Conservation (phyloP, 1,140 invertebrate genomes). For the Megalopta genalis region DNA sequence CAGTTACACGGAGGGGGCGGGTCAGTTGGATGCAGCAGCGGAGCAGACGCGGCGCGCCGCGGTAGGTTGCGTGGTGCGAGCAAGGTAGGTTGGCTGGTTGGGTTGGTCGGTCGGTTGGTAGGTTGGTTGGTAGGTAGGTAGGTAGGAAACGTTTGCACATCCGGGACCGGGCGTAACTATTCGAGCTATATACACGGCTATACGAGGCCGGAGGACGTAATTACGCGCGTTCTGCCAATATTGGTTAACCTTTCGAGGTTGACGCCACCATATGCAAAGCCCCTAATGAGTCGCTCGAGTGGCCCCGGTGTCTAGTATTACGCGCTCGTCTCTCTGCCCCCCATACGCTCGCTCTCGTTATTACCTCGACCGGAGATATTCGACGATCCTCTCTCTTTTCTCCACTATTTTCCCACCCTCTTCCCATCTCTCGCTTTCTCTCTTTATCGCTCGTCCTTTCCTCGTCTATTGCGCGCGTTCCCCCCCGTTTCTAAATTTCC, state of each 20-base stretch:
- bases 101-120: conserved; percentile 48
- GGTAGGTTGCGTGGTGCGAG: conserved; percentile 49
- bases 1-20: conserved; percentile 30
- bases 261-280: conserved; percentile 78
- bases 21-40: conserved; percentile 36
- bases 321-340: conserved; percentile 62
- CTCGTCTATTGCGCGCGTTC: no score
- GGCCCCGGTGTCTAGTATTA: conserved; percentile 72
- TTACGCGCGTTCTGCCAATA: conserved; percentile 80
- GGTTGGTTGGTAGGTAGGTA: conserved; percentile 51
- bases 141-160: conserved; percentile 67
- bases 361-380: conserved; percentile 64
- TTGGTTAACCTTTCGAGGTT: conserved; percentile 81
- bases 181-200: conserved; percentile 55
- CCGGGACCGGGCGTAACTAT: conserved; percentile 67
- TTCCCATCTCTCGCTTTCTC: no score
- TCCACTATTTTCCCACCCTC: conserved; percentile 44
- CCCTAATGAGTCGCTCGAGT: conserved; percentile 79
- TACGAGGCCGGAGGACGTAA: conserved; percentile 72
- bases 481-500: conserved; percentile 44
- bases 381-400: conserved; percentile 45
- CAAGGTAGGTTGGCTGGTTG: conserved; percentile 52
- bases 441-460: no score
- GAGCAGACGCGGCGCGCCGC: conserved; percentile 36
- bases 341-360: conserved; percentile 64